These are phyloP conservation scores for Megaptera novaeangliae DNA, from an alignment of 2,113 vertebrate genomes.

Conservation along the genomic window DNA sequence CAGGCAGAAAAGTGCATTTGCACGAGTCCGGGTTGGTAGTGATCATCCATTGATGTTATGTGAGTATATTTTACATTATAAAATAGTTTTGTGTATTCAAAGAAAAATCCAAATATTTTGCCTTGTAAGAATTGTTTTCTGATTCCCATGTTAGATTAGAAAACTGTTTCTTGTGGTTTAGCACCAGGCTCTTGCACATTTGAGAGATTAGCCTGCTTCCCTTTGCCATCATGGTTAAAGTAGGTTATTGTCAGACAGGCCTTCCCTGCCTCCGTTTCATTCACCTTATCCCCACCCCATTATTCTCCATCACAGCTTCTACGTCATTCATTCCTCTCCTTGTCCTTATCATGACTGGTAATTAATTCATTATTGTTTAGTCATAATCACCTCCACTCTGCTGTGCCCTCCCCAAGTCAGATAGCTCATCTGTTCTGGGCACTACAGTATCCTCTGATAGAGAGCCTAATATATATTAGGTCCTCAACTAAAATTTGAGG, in stretches of 20 bases:
- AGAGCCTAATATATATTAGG: not conserved
- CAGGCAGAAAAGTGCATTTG: not conserved
- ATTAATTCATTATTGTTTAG: not conserved
- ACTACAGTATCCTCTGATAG: not conserved
- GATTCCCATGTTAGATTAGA: not conserved
- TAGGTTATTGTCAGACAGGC: not conserved
- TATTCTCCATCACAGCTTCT: not conserved
- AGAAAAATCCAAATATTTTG: not conserved
- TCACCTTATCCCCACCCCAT: accelerated
- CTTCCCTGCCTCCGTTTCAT: not conserved
- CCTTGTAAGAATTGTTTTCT: not conserved
- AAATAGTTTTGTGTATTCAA: not conserved
- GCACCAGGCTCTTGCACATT: not conserved
- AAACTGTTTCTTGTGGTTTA: not conserved
- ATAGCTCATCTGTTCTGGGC: not conserved
- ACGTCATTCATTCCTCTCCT: not conserved
- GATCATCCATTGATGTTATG: not conserved
- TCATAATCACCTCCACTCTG: not conserved
- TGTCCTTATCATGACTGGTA: not conserved
- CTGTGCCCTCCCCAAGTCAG: not conserved
- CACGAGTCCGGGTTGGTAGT: not conserved
- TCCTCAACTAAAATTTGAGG: not conserved
- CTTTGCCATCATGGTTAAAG: not conserved
- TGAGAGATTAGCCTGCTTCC: not conserved
- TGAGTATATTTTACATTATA: not conserved